Conservation (phyloP, 2,797 vertebrate genomes). For the Loris lydekkerianus region DNA sequence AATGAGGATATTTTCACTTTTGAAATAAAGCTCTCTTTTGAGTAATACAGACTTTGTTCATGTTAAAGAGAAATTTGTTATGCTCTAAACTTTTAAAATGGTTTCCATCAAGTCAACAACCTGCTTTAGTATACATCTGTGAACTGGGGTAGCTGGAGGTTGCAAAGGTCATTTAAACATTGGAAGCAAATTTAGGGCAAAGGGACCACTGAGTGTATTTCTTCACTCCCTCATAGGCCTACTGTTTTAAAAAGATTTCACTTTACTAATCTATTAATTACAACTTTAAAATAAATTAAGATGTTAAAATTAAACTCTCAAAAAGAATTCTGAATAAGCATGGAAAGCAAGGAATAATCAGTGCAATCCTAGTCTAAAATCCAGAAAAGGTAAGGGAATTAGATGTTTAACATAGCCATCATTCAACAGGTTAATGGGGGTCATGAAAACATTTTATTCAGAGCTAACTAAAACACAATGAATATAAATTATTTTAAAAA, state of each 20-base stretch:
- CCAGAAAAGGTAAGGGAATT: not conserved
- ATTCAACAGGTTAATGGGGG: not conserved
- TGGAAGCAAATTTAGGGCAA: conserved; percentile 46
- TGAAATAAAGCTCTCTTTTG: conserved; percentile 51
- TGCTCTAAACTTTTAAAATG: not conserved
- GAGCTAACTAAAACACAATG: not conserved
- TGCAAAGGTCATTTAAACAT: conserved; percentile 41
- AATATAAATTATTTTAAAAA: not conserved
- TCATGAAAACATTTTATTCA: not conserved
- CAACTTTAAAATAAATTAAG: conserved; percentile 36
- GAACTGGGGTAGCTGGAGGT: not conserved
- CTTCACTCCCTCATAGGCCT: not conserved
- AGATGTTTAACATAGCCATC: not conserved
- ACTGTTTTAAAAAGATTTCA: conserved; percentile 40
- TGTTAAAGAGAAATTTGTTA: conserved; percentile 16
- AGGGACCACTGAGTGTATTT: conserved; percentile 18
- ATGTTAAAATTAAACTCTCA: conserved; percentile 30
- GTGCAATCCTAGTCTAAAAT: not conserved
- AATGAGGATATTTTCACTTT: conserved; percentile 30
- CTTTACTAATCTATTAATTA: conserved; percentile 6
- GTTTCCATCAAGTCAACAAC: conserved; percentile 46
- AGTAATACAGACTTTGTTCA: conserved; percentile 39
- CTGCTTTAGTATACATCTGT: not conserved
- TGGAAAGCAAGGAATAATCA: not conserved
- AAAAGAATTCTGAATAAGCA: conserved; percentile 31